Base-by-base conservation (phyloP, 2,113 vertebrate genomes). In the Polypterus senegalus region DNA sequence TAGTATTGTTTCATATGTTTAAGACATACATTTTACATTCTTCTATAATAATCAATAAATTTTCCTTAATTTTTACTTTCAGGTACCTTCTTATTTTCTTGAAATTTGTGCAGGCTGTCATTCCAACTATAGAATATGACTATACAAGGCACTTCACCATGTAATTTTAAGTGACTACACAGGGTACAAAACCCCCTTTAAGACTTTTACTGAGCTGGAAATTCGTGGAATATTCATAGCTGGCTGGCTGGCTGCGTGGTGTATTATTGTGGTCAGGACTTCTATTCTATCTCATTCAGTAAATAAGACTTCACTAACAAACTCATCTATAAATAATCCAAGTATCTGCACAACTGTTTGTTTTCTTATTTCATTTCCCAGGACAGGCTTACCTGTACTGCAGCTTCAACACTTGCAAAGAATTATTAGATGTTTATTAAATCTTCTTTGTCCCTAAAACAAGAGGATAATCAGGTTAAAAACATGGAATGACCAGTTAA, bases 21-120 rank as follows among this genome's bases (percentile, higher is more conserved):
- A 27, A 27, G 27, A 27, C 27, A 27, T 1, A 27, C 27, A 27
- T 27, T 27, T 27, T 27, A 27, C 2, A 27, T 27, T 27, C 27
- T 27, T 27, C 27, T 27, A 27, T 27, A 4, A 55, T 55, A 55
- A 55, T n/a, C n/a, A 9, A 3, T 64, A 9, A 1, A 3, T 76
- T 77, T 84, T 85, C 83, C 87, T 92, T 91, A 89, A 89, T 76
- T 46, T 43, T 49, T 44, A 63, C 48, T 64, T 69, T 59, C 86
- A 99, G 95, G 96, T 99, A 99, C 70, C 95, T 98, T 77, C 85
- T 98, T 74, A 99, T 99, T 84, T 99, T 99, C 86, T 88, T 99
- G 79, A 99, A 99, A 82, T 99, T 99, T 79, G 96, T 98, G 82
- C 96, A 99, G 83, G 95, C 96, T 0, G 96, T 99, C 89, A 99